phyloP scores from a whole-genome alignment of 2,888 invertebrate species.

The Apotomis betuletana region DNA sequence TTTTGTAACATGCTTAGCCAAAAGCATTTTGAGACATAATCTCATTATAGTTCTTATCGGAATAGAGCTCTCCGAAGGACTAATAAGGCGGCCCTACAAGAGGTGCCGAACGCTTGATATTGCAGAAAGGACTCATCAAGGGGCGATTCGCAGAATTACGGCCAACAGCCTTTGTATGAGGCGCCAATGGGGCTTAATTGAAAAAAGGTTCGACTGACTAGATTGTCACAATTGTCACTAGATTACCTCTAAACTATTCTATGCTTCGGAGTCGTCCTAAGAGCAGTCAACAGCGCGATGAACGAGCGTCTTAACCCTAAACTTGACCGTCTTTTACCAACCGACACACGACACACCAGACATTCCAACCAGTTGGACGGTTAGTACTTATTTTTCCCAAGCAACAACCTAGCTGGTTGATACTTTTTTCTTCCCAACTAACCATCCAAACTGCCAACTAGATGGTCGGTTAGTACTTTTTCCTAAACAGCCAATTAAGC shows the following conservation, averaged over 20 bases:
- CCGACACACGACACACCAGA: no score
- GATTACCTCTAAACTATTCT: not conserved
- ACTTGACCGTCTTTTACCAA: no score
- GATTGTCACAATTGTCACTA: not conserved
- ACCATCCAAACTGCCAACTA: no score
- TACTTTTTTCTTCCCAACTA: no score
- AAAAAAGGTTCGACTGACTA: slow-evolving; percentile 21
- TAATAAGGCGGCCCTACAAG: slow-evolving; percentile 29
- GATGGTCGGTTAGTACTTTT: no score
- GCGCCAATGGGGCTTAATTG: slow-evolving; percentile 25
- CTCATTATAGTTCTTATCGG: not conserved
- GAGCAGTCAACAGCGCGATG: no score
- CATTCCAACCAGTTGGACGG: no score
- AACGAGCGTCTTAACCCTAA: no score
- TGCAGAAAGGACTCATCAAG: slow-evolving; percentile 31
- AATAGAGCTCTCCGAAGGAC: slow-evolving; percentile 21
- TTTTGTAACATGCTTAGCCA: not conserved
- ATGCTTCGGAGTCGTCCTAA: no score
- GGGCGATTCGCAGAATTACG: slow-evolving; percentile 18
- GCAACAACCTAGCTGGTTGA: no score
- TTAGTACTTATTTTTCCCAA: no score
- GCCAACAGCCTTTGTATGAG: slow-evolving; percentile 17
- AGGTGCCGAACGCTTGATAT: slow-evolving; percentile 22
- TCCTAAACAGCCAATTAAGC: no score
- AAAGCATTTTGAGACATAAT: not conserved